Evolutionary conservation across 2,797 vertebrate species (phyloP).

Genomic region (Acanthurus tractus): DNA sequence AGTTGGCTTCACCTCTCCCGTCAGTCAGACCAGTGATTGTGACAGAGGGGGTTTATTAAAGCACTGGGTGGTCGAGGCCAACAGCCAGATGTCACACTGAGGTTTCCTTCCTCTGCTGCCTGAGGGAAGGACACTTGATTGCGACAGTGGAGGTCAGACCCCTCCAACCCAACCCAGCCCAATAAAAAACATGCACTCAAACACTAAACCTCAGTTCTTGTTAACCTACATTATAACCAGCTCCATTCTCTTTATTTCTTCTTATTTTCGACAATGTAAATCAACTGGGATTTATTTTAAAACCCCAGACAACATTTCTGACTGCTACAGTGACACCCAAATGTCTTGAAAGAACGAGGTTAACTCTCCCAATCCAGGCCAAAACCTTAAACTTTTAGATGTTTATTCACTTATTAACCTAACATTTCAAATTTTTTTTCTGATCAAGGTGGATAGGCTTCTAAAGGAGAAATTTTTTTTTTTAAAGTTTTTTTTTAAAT

Average conservation of each 20-base stretch:
- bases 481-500: background rate
- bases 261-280: slow-evolving; percentile 18
- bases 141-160: slow-evolving; percentile 84
- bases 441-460: no score
- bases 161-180: slow-evolving; percentile 51
- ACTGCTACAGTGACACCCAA: background rate
- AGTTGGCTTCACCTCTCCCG: slow-evolving; percentile 80
- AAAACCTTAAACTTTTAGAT: background rate
- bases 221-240: slow-evolving; percentile 30
- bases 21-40: slow-evolving; percentile 83
- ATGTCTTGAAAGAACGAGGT: background rate
- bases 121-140: slow-evolving; percentile 82
- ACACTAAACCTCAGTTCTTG: slow-evolving; percentile 40
- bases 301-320: background rate
- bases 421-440: no score
- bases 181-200: slow-evolving; percentile 65
- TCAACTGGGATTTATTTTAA: slow-evolving; percentile 8
- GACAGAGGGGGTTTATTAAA: slow-evolving; percentile 86
- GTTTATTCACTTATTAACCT: no score
- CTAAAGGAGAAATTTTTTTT: background rate
- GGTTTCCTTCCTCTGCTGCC: slow-evolving; percentile 87
- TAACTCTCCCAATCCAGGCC: background rate
- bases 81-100: slow-evolving; percentile 82
- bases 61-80: slow-evolving; percentile 78
- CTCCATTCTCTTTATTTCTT: slow-evolving; percentile 8